phyloP scores from a whole-genome alignment of 2,888 invertebrate species.

The Marronus borbonicus region DNA sequence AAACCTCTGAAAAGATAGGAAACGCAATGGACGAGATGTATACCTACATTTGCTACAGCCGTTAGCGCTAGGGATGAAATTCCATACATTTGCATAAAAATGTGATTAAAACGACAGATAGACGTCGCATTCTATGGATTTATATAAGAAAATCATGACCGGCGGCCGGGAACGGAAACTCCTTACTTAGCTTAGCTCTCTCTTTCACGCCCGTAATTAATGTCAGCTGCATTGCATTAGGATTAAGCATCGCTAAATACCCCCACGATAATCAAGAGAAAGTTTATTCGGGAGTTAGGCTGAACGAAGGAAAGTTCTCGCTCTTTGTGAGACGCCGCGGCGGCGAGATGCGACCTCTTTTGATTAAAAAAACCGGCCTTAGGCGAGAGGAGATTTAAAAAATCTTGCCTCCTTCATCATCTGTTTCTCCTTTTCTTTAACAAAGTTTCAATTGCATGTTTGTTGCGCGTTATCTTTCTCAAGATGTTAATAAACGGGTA shows the following conservation, averaged over 20 bases:
- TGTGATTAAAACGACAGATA: neutral
- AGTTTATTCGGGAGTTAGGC: slow-evolving; percentile 32
- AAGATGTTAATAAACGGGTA: slow-evolving; percentile 11
- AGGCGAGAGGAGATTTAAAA: slow-evolving; percentile 11
- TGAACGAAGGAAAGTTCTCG: slow-evolving; percentile 12
- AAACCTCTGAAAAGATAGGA: too few relatives aligned
- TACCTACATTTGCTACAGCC: too few relatives aligned
- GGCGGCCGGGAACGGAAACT: neutral
- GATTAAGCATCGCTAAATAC: slow-evolving; percentile 25
- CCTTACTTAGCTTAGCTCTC: neutral
- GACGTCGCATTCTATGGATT: neutral
- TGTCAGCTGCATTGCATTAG: slow-evolving; percentile 10
- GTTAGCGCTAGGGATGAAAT: too few relatives aligned
- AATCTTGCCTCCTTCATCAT: neutral
- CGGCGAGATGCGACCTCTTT: slow-evolving; percentile 1
- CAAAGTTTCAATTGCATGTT: slow-evolving; percentile 21
- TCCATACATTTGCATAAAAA: slow-evolving; percentile 6
- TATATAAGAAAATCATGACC: slow-evolving; percentile 1
- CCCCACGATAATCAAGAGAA: slow-evolving; percentile 21
- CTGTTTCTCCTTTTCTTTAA: neutral
- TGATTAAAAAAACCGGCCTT: slow-evolving; percentile 8
- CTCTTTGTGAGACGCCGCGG: slow-evolving; percentile 16
- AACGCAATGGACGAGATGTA: too few relatives aligned
- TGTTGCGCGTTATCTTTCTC: neutral
- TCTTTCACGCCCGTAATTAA: slow-evolving; percentile 5